Evolutionary conservation across 2,888 invertebrate species (phyloP).

Genomic region (Dione juno): DNA sequence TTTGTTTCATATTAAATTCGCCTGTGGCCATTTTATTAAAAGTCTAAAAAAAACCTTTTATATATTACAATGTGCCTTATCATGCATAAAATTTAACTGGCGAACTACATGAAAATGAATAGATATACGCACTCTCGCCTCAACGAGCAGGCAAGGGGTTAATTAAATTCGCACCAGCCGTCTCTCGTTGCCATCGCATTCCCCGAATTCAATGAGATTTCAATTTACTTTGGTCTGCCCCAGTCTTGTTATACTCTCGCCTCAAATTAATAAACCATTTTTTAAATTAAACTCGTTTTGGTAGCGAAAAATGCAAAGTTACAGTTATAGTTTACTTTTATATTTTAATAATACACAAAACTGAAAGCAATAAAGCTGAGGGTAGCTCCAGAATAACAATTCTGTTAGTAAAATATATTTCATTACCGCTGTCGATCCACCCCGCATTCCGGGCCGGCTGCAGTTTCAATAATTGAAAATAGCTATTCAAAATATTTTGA

Average conservation of each 20-base stretch:
- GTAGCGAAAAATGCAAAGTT: conserved; percentile 2
- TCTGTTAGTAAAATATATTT: conserved; percentile 48
- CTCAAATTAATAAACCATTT: conserved; percentile 68
- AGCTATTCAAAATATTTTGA: conserved; percentile 84
- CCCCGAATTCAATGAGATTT: conserved; percentile 82
- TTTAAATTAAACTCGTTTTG: conserved; percentile 55
- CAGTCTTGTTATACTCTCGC: conserved; percentile 63
- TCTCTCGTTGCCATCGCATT: conserved; percentile 77
- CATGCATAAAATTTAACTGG: conserved; percentile 45
- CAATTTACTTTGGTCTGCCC: conserved; percentile 79
- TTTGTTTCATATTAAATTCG: conserved; percentile 1
- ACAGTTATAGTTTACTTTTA: background rate
- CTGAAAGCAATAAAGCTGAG: conserved; percentile 7
- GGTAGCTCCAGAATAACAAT: conserved; percentile 27
- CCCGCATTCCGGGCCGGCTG: conserved; percentile 71
- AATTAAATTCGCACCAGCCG: conserved; percentile 82
- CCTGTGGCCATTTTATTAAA: background rate
- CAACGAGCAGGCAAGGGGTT: conserved; percentile 79
- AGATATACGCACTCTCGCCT: conserved; percentile 59
- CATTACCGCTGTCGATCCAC: conserved; percentile 59
- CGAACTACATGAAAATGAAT: conserved; percentile 47
- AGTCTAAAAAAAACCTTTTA: background rate
- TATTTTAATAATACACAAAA: conserved; percentile 12
- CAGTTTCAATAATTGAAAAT: conserved; percentile 83
- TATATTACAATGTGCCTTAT: conserved; percentile 27